phyloP scores from a whole-genome alignment of 2,113 vertebrate genomes.

The Eleginops maclovinus region DNA sequence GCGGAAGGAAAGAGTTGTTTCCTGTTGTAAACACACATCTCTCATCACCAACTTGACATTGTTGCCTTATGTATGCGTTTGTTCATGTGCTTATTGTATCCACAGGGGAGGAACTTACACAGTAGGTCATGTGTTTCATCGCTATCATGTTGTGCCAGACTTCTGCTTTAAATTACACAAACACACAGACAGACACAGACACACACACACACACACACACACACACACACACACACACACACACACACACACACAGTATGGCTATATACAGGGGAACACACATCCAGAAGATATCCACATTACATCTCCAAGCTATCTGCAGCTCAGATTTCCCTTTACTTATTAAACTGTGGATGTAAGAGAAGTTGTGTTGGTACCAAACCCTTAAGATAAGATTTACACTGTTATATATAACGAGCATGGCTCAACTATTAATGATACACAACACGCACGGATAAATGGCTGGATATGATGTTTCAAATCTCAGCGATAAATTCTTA shows the following conservation, averaged over 20 bases:
- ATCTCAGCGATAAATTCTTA: neutral
- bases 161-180: slow-evolving; percentile 62
- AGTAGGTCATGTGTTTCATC: slow-evolving; percentile 59
- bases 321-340: slow-evolving; percentile 17
- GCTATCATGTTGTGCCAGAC: slow-evolving; percentile 50
- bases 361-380: neutral
- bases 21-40: slow-evolving; percentile 58
- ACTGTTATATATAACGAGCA: slow-evolving; percentile 9
- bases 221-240: too few species aligned
- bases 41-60: slow-evolving; percentile 45
- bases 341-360: neutral
- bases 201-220: neutral
- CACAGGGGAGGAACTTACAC: slow-evolving; percentile 46
- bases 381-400: slow-evolving; percentile 9
- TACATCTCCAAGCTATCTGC: slow-evolving; percentile 1
- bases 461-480: slow-evolving; percentile 9
- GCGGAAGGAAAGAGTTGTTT: slow-evolving; percentile 32
- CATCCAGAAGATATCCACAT: slow-evolving; percentile 11
- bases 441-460: neutral
- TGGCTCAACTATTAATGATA: neutral
- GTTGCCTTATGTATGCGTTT: slow-evolving; percentile 56
- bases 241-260: neutral
- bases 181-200: neutral
- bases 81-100: slow-evolving; percentile 63
- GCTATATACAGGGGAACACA: neutral